Evolutionary conservation across 2,797 vertebrate genomes (phyloP).

Genomic region (Falco rusticolus): DNA sequence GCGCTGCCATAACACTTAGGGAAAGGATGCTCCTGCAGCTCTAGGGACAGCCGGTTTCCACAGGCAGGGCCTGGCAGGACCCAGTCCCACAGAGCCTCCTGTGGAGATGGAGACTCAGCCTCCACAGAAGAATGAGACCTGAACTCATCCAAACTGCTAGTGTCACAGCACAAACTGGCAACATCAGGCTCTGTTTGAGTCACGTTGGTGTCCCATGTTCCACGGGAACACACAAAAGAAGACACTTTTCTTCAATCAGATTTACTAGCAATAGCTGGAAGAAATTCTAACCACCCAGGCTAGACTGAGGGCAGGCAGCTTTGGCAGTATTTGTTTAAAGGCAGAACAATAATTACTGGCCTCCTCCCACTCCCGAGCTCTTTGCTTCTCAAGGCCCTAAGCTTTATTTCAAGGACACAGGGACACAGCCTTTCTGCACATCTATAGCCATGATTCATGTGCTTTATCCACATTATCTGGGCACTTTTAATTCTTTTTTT

Average conservation of each 20-base stretch:
- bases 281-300: neutral
- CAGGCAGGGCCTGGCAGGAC: neutral
- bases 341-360: neutral
- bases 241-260: neutral
- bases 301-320: neutral
- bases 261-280: constrained; percentile 1
- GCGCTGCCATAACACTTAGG: neutral
- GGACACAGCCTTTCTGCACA: neutral
- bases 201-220: fast-evolving
- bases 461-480: neutral
- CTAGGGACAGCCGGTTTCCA: neutral
- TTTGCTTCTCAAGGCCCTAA: neutral
- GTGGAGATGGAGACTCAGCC: fast-evolving
- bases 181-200: neutral
- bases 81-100: neutral
- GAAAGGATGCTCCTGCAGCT: neutral
- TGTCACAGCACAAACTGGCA: neutral
- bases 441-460: neutral
- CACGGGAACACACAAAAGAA: fast-evolving
- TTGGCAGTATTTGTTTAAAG: neutral
- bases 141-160: neutral
- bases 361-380: neutral
- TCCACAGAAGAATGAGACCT: fast-evolving
- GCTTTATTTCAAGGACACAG: neutral
- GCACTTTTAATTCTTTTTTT: neutral